A percentile compares a stretch with the other conserved stretches of the same genome.
These are phyloP conservation scores for Drosophila greeni DNA, from an alignment of 2,888 invertebrate species.

Conservation along the genomic window DNA sequence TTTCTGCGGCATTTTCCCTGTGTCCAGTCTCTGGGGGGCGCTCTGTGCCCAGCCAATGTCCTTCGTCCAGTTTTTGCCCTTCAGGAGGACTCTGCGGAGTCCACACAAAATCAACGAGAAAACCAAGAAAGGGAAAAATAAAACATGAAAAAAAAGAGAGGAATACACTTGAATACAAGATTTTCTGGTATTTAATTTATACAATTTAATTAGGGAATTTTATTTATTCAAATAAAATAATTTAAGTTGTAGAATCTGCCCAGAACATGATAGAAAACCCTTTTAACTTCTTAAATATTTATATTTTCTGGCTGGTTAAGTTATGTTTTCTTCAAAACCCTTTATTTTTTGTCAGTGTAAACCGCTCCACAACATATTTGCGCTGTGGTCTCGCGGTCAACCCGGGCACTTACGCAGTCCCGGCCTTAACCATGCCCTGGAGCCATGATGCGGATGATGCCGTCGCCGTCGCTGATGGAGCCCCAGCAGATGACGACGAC, in stretches of 20 bases:
- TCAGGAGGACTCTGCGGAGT: conserved; percentile 51
- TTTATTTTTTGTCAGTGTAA: neutral
- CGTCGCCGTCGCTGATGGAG: conserved; percentile 23
- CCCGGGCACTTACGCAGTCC: conserved; percentile 65
- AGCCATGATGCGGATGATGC: conserved; percentile 36
- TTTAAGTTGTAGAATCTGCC: neutral
- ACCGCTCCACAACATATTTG: conserved; percentile 39
- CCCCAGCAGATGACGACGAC: conserved; percentile 20
- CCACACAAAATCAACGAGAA: conserved; percentile 24
- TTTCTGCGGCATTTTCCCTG: conserved; percentile 65
- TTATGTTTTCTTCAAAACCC: neutral
- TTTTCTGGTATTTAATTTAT: no score
- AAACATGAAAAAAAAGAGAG: conserved; percentile 10
- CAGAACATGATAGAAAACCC: no score
- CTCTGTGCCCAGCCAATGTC: conserved; percentile 20
- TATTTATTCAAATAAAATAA: neutral
- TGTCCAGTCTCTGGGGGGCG: conserved; percentile 54
- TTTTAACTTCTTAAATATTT: neutral
- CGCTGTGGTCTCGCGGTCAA: conserved; percentile 64
- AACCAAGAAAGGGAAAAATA: conserved; percentile 2
- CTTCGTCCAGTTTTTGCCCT: conserved; percentile 56
- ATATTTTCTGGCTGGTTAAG: neutral
- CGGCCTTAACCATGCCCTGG: conserved; percentile 37
- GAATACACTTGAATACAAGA: neutral
- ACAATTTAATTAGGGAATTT: neutral